Percentiles rank a stretch among this genome's conserved stretches.
Evolutionary conservation across 1,140 invertebrate species (phyloP).

Genomic region (Micrasema minimum): DNA sequence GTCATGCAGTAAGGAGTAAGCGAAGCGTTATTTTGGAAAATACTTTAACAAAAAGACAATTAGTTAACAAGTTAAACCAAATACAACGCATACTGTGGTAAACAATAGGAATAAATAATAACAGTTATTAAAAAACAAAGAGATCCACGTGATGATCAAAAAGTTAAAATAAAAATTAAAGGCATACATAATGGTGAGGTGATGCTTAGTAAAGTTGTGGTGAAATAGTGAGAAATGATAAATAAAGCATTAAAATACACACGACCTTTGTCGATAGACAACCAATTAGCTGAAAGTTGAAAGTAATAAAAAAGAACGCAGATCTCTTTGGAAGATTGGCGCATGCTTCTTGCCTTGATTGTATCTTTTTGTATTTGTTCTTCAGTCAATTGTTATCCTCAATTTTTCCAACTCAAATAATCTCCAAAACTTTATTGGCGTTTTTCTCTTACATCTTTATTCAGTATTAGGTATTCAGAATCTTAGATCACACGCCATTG

Average conservation of each 20-base stretch:
- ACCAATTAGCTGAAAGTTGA: conserved; percentile 19
- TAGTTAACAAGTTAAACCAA: conserved; percentile 39
- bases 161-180: conserved; percentile 17
- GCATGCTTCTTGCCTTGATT: conserved; percentile 71
- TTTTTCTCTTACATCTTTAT: no score
- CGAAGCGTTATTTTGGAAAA: conserved; percentile 49
- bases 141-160: conserved; percentile 43
- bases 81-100: conserved; percentile 49
- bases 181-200: conserved; percentile 22
- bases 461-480: no score
- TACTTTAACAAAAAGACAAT: conserved; percentile 41
- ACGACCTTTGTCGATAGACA: conserved; percentile 18
- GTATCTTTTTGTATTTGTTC: neutral
- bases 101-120: conserved; percentile 40
- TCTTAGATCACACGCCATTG: no score
- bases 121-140: conserved; percentile 43
- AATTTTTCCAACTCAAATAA: no score
- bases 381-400: no score
- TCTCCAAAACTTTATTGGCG: no score
- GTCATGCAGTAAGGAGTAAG: conserved; percentile 48
- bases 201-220: no score
- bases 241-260: conserved; percentile 35
- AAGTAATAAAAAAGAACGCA: conserved; percentile 26
- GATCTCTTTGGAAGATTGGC: conserved; percentile 56
- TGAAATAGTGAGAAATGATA: conserved; percentile 33